Base-by-base conservation (phyloP, 2,113 vertebrate species). In the Triplophysa rosa region DNA sequence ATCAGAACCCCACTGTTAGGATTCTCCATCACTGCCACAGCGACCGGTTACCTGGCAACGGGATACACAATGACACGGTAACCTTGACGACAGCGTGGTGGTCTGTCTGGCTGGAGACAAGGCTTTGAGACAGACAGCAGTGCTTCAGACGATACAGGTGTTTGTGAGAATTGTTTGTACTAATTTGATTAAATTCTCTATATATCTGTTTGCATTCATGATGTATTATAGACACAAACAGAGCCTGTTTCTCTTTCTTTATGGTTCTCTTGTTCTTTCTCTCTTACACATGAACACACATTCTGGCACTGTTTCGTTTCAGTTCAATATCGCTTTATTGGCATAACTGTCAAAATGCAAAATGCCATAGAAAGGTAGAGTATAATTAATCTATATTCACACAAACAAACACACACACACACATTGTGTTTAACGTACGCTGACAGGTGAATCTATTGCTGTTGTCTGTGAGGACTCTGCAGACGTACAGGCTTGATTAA, bases 21-120 rank as follows among this genome's bases (percentile, higher is more conserved):
- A 93, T 92, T 92, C 89, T 92, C 89, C 86, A 92, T 93, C 91
- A 92, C 90, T 73, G 84, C 90, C 89, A 89, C 88, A 59, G 88
- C 86, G 88, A 93, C 90, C 80, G 84, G 85, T 84, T 85, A 83
- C 86, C 81, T 87, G 84, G 87, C 85, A 87, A 88, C 87, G 71
- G 78, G 80, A 80, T 85, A 87, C 81, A 88, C 87, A 88, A 88
- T 84, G 80, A 80, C 33, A 67, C 47, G 24, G 86, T 87, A 83
- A 84, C 86, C 86, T 83, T 87, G 84, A 67, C 79, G 70, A 84
- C 81, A 66, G 80, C 54, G 56, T 85, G 70, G 80, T 65, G 67
- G 74, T 78, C 77, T 77, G 84, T 85, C 83, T 85, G 77, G 72
- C 59, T 64, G 65, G 59, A 80, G 54, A 77, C 40, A 80, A 49